Evolutionary conservation across 2,113 vertebrate species (phyloP), one percentile per base, ranked within the genome.

Genomic region (Leuciscus idus): DNA sequence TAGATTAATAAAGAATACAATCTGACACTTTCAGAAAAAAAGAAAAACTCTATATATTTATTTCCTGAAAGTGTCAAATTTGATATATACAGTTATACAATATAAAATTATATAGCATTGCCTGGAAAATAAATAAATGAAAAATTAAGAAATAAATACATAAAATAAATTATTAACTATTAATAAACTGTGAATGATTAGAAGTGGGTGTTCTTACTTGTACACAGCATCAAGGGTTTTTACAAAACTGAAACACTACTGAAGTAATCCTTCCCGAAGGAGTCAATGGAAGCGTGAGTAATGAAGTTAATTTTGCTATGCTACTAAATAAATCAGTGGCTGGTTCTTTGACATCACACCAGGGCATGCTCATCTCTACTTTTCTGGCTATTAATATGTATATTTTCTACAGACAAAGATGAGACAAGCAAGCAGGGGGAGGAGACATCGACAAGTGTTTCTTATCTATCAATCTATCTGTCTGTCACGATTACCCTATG

Each of bases 181-280:
- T 61, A 4, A 70, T 70, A 68, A 11, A 4, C 33, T 39, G 19
- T 9, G n/a, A 9, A 61, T 11, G 8, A 10, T 2, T 70, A 39
- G 66, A 68, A 36, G 17, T 70, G 8, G 19, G 9, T 43, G 9
- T 74, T 74, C 72, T 74, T 74, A 74, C 72, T 43, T 74, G 72
- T 62, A 12, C 23, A 26, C n/a, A 11, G 61, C n/a, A 4, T 12
- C 10, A 64, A 28, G 11, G 1, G 21, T 75, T 75, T 43, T n/a
- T 12, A 11, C 9, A 43, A 39, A 43, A 72, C 17, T 2, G 1
- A 72, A 72, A 48, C 2, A 75, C 72, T 17, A 9, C 70, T 46
- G 10, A 36, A 10, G n/a, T 28, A 48, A 75, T 48, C 72, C 43
- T 75, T 75, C 8, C 1, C 26, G 43, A 48, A 74, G 1, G 21